Percentiles rank a stretch among this genome's conserved stretches.
Evolutionary conservation across 1,140 invertebrate genomes (phyloP).

Genomic region (Patella vulgata): DNA sequence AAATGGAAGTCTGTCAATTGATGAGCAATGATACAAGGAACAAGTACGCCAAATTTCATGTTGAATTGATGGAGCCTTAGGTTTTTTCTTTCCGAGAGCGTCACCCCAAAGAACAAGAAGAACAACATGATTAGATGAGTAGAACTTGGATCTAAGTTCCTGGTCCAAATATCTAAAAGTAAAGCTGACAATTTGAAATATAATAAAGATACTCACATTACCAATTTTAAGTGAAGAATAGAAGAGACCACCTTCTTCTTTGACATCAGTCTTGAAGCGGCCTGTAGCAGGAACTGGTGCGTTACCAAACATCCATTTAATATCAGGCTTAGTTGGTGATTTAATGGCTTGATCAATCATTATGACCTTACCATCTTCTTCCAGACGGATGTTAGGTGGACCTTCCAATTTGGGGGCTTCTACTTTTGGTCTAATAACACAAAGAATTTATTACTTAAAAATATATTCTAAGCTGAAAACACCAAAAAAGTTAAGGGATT

Average conservation of each 20-base stretch:
- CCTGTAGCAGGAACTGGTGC: slow-evolving; percentile 57
- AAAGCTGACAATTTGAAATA: no score
- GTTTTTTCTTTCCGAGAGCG: no score
- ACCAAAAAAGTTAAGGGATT: no score
- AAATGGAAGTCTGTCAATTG: no score
- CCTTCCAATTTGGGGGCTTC: slow-evolving; percentile 92
- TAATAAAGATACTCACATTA: slow-evolving; percentile 57
- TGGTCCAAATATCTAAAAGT: no score
- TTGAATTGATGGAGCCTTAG: no score
- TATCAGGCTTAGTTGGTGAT: slow-evolving; percentile 46
- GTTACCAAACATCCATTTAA: slow-evolving; percentile 55
- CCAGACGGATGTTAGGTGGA: slow-evolving; percentile 97
- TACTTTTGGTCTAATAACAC: slow-evolving; percentile 35
- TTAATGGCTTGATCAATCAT: slow-evolving; percentile 49
- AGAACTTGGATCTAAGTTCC: no score
- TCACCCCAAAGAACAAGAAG: no score
- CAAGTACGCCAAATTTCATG: no score
- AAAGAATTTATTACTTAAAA: background rate
- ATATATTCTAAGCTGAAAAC: no score
- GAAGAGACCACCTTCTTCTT: slow-evolving; percentile 47
- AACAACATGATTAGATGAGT: no score
- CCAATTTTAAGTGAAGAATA: slow-evolving; percentile 48
- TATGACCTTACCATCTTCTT: slow-evolving; percentile 76
- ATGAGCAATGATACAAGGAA: no score
- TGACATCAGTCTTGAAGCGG: slow-evolving; percentile 51